Evolutionary conservation across 2,797 vertebrate genomes (phyloP).

Genomic region (Sandelia bainsii): DNA sequence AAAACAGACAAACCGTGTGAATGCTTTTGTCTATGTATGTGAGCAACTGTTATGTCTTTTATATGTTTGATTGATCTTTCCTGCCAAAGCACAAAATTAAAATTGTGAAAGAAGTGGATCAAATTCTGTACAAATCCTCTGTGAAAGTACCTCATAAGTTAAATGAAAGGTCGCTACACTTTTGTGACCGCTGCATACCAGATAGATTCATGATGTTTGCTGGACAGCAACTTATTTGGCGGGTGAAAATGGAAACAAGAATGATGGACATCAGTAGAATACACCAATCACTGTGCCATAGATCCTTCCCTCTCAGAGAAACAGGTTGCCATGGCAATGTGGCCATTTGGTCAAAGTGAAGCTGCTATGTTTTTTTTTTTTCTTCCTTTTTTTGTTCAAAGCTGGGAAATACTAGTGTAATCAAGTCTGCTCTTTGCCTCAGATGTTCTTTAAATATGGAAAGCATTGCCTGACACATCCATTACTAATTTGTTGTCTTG

Average conservation of each 20-base stretch:
- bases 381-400: neutral
- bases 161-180: constrained; percentile 24
- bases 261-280: constrained; percentile 49
- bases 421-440: neutral
- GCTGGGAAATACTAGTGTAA: constrained; percentile 6
- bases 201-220: constrained; percentile 38
- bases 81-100: neutral
- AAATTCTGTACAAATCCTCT: constrained; percentile 4
- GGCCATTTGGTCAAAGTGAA: constrained; percentile 19
- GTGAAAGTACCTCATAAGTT: neutral
- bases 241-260: constrained; percentile 26
- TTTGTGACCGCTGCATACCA: neutral
- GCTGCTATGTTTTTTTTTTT: constrained; percentile 3
- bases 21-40: neutral
- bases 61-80: neutral
- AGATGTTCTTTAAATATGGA: neutral
- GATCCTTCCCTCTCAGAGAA: constrained; percentile 36
- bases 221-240: constrained; percentile 16
- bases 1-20: no score
- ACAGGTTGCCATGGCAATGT: constrained; percentile 37
- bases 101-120: constrained; percentile 8
- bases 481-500: neutral
- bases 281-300: constrained; percentile 27
- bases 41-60: constrained; percentile 8
- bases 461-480: neutral